These are phyloP conservation scores for Crocodylus rhombifer DNA, from an alignment of 2,797 vertebrate species.

Conservation along the genomic window DNA sequence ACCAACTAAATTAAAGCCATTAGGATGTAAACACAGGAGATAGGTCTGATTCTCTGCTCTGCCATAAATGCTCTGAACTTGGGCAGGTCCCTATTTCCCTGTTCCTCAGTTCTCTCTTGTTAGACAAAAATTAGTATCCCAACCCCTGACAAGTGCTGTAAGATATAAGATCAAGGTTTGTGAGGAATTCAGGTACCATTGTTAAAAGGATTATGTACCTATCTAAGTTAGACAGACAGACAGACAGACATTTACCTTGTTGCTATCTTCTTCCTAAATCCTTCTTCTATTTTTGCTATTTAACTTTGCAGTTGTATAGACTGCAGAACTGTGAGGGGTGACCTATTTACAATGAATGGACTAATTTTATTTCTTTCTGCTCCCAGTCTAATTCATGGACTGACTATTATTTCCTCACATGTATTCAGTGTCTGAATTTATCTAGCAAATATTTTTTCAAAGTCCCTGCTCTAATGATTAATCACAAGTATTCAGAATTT, in stretches of 20 bases:
- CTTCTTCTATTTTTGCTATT: slow-evolving; percentile 41
- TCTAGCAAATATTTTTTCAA: slow-evolving; percentile 40
- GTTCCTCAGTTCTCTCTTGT: background rate
- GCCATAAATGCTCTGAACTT: background rate
- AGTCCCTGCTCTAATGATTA: slow-evolving; percentile 14
- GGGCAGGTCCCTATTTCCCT: background rate
- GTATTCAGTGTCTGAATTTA: slow-evolving; percentile 45
- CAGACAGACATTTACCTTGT: background rate
- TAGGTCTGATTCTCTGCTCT: background rate
- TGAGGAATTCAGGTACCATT: background rate
- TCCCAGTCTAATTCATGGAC: background rate
- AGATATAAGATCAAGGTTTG: background rate
- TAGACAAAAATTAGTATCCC: background rate
- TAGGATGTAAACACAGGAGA: background rate
- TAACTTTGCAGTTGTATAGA: slow-evolving; percentile 50
- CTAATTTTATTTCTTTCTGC: slow-evolving; percentile 54
- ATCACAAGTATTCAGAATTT: slow-evolving; percentile 52
- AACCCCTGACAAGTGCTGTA: background rate
- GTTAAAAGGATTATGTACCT: background rate
- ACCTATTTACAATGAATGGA: slow-evolving; percentile 29
- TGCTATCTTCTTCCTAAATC: slow-evolving; percentile 3
- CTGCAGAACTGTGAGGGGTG: slow-evolving; percentile 25
- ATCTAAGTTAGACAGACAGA: slow-evolving; percentile 8
- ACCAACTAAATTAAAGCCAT: no score
- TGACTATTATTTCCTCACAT: slow-evolving; percentile 45